Evolutionary conservation across 2,113 vertebrate species (phyloP).

Genomic region (Amia ocellicauda): DNA sequence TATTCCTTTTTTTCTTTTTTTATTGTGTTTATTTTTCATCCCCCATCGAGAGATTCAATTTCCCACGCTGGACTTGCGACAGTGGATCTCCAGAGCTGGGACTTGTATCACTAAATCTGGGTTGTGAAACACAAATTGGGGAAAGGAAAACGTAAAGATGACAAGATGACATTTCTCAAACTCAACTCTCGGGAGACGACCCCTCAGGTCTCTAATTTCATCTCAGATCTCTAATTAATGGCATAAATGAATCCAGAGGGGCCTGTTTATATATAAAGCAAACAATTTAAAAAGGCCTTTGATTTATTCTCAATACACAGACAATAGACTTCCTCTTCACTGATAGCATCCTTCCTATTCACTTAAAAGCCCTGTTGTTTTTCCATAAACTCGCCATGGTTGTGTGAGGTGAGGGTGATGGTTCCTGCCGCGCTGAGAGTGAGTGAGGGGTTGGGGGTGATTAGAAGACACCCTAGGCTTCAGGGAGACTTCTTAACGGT

Average conservation of each 20-base stretch:
- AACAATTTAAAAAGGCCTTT: neutral
- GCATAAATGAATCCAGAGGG: neutral
- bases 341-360: too few relatives aligned
- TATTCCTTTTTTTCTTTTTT: neutral
- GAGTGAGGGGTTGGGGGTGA: too few relatives aligned
- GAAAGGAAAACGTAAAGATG: neutral
- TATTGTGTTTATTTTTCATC: neutral
- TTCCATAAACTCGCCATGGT: too few relatives aligned
- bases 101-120: constrained; percentile 8
- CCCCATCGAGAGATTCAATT: constrained; percentile 27
- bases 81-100: too few relatives aligned
- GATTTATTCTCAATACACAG: too few relatives aligned
- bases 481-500: neutral
- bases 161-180: neutral
- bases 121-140: neutral
- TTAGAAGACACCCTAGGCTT: neutral
- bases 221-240: too few relatives aligned
- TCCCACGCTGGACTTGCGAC: constrained; percentile 1
- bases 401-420: too few relatives aligned
- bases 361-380: too few relatives aligned
- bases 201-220: constrained; percentile 3
- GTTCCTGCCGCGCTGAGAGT: too few relatives aligned
- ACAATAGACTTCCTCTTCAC: too few relatives aligned
- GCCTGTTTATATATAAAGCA: constrained; percentile 6
- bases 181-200: constrained; percentile 5